Percentiles rank a stretch among this genome's conserved stretches.
Conservation (phyloP, 1,140 invertebrate species). For the Trichogramma pretiosum region DNA sequence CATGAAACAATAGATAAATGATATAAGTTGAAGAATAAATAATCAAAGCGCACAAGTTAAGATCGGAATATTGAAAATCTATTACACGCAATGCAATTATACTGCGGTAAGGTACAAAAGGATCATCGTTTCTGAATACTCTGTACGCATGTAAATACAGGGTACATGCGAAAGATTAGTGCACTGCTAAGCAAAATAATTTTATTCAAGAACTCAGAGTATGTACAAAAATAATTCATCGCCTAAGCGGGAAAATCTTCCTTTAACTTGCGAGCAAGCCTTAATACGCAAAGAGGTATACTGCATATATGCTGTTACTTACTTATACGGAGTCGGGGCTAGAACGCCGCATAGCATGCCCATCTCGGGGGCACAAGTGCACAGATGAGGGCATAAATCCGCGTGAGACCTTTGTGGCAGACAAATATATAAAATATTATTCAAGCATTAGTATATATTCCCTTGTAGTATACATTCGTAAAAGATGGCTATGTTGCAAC, state of each 20-base stretch:
- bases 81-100: too few species aligned
- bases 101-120: too few species aligned
- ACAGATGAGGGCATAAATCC: conserved; percentile 20
- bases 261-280: conserved; percentile 5
- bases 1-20: too few species aligned
- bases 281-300: conserved; percentile 7
- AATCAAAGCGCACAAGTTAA: too few species aligned
- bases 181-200: conserved; percentile 11
- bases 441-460: background rate
- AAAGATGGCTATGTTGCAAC: too few species aligned
- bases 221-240: background rate
- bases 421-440: too few species aligned
- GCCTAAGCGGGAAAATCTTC: background rate
- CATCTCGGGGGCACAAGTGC: conserved; percentile 6
- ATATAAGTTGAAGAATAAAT: too few species aligned
- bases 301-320: too few species aligned
- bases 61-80: too few species aligned
- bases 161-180: background rate
- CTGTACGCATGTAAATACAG: background rate
- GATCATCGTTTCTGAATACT: too few species aligned
- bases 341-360: background rate
- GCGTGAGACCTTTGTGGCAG: conserved; percentile 8
- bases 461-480: conserved; percentile 23
- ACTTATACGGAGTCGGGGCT: background rate
- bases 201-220: conserved; percentile 2